These are phyloP conservation scores for Scomber scombrus DNA, from an alignment of 2,113 vertebrate species.

Conservation along the genomic window DNA sequence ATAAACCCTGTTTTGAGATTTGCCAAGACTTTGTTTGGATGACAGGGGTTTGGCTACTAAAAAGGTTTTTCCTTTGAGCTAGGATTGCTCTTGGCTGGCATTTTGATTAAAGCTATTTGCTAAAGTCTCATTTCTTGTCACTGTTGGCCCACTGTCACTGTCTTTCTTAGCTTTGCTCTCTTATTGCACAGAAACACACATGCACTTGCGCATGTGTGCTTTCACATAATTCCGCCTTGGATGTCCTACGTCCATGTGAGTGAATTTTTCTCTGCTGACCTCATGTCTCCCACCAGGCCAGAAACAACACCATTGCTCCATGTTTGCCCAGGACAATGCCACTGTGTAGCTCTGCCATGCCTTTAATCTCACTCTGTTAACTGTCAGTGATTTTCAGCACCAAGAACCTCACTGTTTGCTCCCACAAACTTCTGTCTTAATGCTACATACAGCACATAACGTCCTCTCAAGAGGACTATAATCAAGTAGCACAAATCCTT, in stretches of 20 bases:
- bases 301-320: conserved; percentile 74
- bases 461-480: neutral
- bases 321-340: conserved; percentile 71
- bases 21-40: conserved; percentile 63
- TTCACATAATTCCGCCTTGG: conserved; percentile 67
- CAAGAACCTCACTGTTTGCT: neutral
- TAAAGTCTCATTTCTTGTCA: conserved; percentile 53
- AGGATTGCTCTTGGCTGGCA: conserved; percentile 45
- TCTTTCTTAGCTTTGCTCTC: conserved; percentile 1
- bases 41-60: conserved; percentile 41
- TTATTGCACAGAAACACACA: conserved; percentile 9
- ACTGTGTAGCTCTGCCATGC: conserved; percentile 56
- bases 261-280: conserved; percentile 83
- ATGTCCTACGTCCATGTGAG: conserved; percentile 73
- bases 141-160: conserved; percentile 20
- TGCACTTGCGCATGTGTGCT: conserved; percentile 23
- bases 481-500: conserved; percentile 14
- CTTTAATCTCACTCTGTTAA: conserved; percentile 41
- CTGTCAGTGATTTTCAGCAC: conserved; percentile 21
- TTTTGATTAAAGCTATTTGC: conserved; percentile 63
- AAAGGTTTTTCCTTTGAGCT: conserved; percentile 51
- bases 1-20: conserved; percentile 61
- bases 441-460: conserved; percentile 1
- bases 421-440: conserved; percentile 21
- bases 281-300: conserved; percentile 80